Conservation (phyloP, 2,113 vertebrate genomes). For the Festucalex cinctus region DNA sequence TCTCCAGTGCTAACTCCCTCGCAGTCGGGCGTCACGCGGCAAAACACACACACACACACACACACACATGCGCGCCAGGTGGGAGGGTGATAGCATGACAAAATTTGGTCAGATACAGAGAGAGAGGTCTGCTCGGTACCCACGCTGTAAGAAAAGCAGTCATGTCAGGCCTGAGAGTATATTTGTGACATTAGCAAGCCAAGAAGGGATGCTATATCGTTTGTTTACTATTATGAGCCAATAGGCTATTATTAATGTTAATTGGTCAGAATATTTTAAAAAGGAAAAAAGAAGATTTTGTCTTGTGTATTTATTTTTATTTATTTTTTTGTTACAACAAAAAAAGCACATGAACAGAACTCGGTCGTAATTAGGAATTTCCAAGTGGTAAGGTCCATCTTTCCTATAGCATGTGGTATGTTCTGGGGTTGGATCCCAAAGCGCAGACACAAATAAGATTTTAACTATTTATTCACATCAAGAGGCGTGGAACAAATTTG, state of each 20-base stretch:
- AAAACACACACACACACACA: constrained; percentile 37
- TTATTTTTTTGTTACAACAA: too few species aligned
- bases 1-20: constrained; percentile 56
- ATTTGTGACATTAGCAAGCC: neutral
- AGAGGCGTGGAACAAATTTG: too few species aligned
- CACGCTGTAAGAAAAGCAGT: constrained; percentile 15
- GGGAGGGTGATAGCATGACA: constrained; percentile 45
- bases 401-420: too few species aligned
- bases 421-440: too few species aligned
- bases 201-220: too few species aligned
- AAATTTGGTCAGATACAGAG: constrained; percentile 41
- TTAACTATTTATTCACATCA: too few species aligned
- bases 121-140: constrained; percentile 38
- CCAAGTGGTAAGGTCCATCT: too few species aligned
- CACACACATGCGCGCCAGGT: neutral
- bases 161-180: neutral
- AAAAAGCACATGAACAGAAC: too few species aligned
- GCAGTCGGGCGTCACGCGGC: constrained; percentile 49
- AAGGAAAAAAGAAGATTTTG: too few species aligned
- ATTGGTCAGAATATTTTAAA: neutral
- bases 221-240: neutral
- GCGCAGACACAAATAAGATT: too few species aligned
- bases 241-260: neutral
- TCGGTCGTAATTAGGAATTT: too few species aligned
- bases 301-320: too few species aligned